Percentiles rank a stretch among this genome's conserved stretches.
Evolutionary conservation across 2,797 vertebrate genomes (phyloP).

Genomic region (Channallabes apus): DNA sequence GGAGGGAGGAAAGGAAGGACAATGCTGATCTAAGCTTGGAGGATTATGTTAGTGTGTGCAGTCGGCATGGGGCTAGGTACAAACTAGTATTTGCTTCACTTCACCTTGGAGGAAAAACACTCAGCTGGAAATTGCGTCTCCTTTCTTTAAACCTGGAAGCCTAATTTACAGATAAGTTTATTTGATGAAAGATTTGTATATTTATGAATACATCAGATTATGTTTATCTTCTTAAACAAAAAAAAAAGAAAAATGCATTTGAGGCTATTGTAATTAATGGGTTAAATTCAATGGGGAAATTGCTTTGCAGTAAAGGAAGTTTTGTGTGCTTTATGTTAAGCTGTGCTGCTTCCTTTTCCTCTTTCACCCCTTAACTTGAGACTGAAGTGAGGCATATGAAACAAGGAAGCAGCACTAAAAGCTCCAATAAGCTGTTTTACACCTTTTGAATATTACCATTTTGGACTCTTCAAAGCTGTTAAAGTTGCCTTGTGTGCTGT

Average conservation of each 20-base stretch:
- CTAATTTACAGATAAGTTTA: conserved; percentile 42
- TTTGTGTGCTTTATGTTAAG: conserved; percentile 53
- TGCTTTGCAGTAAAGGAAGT: conserved; percentile 53
- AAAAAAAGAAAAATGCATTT: neutral
- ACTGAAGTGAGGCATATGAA: conserved; percentile 34
- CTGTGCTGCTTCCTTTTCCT: conserved; percentile 57
- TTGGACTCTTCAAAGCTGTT: conserved; percentile 5
- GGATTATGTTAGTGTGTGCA: conserved; percentile 2
- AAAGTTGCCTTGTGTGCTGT: neutral
- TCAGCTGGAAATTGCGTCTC: conserved; percentile 19
- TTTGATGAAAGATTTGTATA: neutral
- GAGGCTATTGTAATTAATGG: neutral
- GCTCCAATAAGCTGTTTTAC: conserved; percentile 23
- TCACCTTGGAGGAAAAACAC: conserved; percentile 12
- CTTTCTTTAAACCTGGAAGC: conserved; percentile 23
- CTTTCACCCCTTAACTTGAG: conserved; percentile 52
- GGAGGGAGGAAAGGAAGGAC: conserved; percentile 27
- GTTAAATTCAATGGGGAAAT: conserved; percentile 50
- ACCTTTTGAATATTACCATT: neutral
- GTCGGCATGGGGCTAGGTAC: conserved; percentile 22
- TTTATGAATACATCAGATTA: neutral
- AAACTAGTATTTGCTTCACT: conserved; percentile 31
- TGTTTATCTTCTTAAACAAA: neutral
- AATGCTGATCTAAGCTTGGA: conserved; percentile 8
- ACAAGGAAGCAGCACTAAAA: conserved; percentile 25